Evolutionary conservation across 2,797 vertebrate species (phyloP).

Genomic region (Dallia pectoralis): DNA sequence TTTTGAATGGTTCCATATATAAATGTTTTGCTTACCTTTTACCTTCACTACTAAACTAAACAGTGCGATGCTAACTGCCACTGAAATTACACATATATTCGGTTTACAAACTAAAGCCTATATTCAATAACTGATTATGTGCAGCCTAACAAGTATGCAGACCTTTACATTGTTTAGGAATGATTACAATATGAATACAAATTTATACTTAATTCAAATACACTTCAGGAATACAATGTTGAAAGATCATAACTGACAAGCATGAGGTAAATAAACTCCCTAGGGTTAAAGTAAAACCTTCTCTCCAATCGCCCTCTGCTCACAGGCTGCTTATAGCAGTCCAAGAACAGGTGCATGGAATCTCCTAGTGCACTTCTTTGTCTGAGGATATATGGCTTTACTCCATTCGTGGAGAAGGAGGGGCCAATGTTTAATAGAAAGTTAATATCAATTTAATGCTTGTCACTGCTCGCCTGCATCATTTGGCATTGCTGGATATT

Average conservation of each 20-base stretch:
- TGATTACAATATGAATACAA: background rate
- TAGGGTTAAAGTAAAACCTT: constrained; percentile 64
- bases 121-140: too few relatives aligned
- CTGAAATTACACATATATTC: background rate
- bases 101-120: background rate
- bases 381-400: constrained; percentile 63
- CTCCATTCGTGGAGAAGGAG: constrained; percentile 62
- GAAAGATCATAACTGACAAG: constrained; percentile 4
- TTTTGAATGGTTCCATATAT: too few relatives aligned
- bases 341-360: constrained; percentile 77
- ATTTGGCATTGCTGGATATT: constrained; percentile 61
- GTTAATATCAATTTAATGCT: constrained; percentile 88
- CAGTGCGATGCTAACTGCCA: background rate
- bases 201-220: constrained; percentile 2
- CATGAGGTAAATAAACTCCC: constrained; percentile 23
- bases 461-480: constrained; percentile 75
- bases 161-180: too few relatives aligned
- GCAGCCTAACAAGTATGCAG: too few relatives aligned
- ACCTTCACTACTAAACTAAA: background rate
- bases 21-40: background rate
- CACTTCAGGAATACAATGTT: constrained; percentile 6
- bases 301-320: constrained; percentile 55
- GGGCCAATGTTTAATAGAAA: constrained; percentile 80
- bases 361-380: constrained; percentile 75
- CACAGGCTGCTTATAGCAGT: background rate